Evolutionary conservation across 1,140 invertebrate species (phyloP).

Genomic region (Holcopasites calliopsidis): DNA sequence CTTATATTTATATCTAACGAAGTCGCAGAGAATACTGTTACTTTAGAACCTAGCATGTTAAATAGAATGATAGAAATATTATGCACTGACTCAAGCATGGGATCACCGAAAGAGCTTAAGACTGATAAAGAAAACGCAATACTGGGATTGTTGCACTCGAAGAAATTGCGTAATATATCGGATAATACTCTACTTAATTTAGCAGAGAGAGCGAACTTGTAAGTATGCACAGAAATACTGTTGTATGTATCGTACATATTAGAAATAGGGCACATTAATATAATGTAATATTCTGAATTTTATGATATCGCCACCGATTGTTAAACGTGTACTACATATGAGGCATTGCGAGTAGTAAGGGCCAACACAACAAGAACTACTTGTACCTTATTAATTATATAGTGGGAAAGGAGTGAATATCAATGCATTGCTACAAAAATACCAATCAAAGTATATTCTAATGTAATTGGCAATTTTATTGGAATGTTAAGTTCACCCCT

Average conservation of each 20-base stretch:
- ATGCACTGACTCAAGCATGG: conserved; percentile 77
- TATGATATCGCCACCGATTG: not conserved
- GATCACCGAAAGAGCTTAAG: conserved; percentile 80
- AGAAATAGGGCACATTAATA: conserved; percentile 18
- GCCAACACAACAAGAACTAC: too few relatives aligned
- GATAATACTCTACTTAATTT: conserved; percentile 81
- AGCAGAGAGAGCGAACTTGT: conserved; percentile 85
- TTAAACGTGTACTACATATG: not conserved
- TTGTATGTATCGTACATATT: not conserved
- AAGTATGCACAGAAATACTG: conserved; percentile 67
- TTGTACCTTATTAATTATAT: too few relatives aligned
- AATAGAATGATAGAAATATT: conserved; percentile 80
- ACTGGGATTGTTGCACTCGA: conserved; percentile 86
- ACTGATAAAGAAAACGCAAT: conserved; percentile 90
- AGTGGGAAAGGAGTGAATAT: too few relatives aligned
- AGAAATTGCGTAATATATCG: conserved; percentile 84
- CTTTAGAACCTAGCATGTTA: conserved; percentile 66
- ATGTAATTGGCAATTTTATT: too few relatives aligned
- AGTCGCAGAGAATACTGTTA: conserved; percentile 71
- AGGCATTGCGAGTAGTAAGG: too few relatives aligned
- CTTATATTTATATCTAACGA: conserved; percentile 79
- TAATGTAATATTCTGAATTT: not conserved
- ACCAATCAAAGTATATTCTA: too few relatives aligned
- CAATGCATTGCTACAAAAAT: too few relatives aligned
- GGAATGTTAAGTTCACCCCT: too few relatives aligned